These are phyloP conservation scores for Hylaeus volcanicus DNA, from an alignment of 1,140 invertebrate genomes.

Conservation along the genomic window DNA sequence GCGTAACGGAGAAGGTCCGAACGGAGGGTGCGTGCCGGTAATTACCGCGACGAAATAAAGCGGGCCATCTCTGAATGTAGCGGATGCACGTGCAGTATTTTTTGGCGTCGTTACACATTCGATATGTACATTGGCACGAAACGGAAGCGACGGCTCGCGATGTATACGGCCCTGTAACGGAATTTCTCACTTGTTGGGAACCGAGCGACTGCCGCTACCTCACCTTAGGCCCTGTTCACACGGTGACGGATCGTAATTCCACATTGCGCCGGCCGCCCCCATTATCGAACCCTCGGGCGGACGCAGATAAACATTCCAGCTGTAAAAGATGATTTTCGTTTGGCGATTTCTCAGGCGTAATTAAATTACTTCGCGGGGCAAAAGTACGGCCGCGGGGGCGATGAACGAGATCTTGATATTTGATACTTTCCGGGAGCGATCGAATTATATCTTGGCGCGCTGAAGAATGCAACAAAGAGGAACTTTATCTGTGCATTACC, in stretches of 20 bases:
- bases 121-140: conserved; percentile 20
- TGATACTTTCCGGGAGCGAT: conserved; percentile 11
- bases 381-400: background rate
- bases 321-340: conserved; percentile 13
- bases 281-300: conserved; percentile 16
- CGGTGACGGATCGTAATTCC: conserved; percentile 39
- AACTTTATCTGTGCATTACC: background rate
- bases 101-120: background rate
- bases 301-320: conserved; percentile 21
- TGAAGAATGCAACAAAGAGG: conserved; percentile 9
- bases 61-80: conserved; percentile 31
- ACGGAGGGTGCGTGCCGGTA: conserved; percentile 47
- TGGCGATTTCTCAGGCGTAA: conserved; percentile 1
- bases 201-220: conserved; percentile 39
- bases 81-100: conserved; percentile 37
- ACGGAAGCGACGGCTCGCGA: conserved; percentile 36
- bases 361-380: conserved; percentile 2
- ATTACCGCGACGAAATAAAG: conserved; percentile 40
- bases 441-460: conserved; percentile 10
- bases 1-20: background rate
- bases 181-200: conserved; percentile 52
- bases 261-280: background rate
- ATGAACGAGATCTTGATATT: conserved; percentile 25
- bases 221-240: conserved; percentile 54
- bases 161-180: conserved; percentile 52